A percentile compares a stretch with the other conserved stretches of the same genome.
Evolutionary conservation across 2,113 vertebrate species (phyloP).

Genomic region (Callospermophilus lateralis): DNA sequence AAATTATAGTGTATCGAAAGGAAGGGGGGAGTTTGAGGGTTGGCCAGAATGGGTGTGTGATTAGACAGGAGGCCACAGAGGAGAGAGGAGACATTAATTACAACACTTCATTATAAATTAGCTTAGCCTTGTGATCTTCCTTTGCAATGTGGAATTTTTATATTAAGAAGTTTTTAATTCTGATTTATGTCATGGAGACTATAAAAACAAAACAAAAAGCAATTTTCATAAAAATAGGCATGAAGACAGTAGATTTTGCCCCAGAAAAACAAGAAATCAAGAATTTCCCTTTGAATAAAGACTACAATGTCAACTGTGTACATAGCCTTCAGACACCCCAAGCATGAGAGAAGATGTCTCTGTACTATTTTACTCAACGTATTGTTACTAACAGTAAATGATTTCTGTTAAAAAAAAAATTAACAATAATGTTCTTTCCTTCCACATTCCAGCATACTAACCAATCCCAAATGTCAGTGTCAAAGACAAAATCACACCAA

Average conservation of each 20-base stretch:
- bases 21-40: background rate
- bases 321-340: background rate
- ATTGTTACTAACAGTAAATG: background rate
- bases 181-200: background rate
- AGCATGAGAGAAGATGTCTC: background rate
- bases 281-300: background rate
- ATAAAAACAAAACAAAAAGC: background rate
- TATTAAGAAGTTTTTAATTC: slow-evolving; percentile 8
- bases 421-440: background rate
- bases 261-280: background rate
- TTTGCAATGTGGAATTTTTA: background rate
- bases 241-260: background rate
- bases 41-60: background rate
- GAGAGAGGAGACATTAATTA: background rate
- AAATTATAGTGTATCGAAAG: background rate
- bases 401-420: background rate
- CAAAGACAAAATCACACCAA: background rate
- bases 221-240: background rate
- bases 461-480: background rate
- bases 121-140: background rate
- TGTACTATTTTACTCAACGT: background rate
- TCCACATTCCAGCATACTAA: background rate
- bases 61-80: background rate
- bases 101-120: background rate
- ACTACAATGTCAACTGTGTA: background rate